These are phyloP conservation scores for Dascyllus trimaculatus DNA, from an alignment of 2,113 vertebrate genomes.

Conservation along the genomic window DNA sequence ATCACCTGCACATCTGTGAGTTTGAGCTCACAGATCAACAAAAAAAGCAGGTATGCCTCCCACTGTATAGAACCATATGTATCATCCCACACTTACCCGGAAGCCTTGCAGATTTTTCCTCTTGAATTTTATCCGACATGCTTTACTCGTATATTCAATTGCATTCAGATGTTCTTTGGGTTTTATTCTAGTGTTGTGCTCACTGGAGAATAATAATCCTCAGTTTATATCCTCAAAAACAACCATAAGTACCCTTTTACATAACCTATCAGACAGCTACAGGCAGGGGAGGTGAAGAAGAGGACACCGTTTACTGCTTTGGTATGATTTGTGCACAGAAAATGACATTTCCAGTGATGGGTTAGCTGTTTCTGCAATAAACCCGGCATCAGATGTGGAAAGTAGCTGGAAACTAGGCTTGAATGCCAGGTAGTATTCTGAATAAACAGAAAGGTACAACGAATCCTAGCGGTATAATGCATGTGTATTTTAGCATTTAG, in stretches of 20 bases:
- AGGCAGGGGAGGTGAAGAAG: background rate
- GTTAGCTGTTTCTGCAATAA: background rate
- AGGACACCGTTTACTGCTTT: background rate
- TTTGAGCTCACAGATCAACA: constrained; percentile 26
- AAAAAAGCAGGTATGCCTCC: constrained; percentile 3
- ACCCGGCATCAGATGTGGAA: background rate
- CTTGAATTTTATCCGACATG: background rate
- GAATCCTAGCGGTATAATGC: background rate
- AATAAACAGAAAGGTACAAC: constrained; percentile 6
- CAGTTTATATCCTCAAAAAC: no score
- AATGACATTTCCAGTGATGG: background rate
- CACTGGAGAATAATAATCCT: no score
- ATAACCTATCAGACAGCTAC: background rate
- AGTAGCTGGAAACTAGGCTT: background rate
- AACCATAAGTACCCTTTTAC: background rate
- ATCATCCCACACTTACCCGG: background rate
- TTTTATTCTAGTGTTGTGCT: background rate
- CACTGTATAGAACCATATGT: background rate
- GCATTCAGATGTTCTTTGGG: constrained; percentile 2
- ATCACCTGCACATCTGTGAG: constrained; percentile 56
- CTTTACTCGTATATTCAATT: background rate
- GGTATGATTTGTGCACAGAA: background rate
- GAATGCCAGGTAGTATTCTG: background rate
- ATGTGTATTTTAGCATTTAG: background rate
- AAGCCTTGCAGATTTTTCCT: background rate